Conservation (phyloP, 2,888 invertebrate species). For the Halictus ligatus region DNA sequence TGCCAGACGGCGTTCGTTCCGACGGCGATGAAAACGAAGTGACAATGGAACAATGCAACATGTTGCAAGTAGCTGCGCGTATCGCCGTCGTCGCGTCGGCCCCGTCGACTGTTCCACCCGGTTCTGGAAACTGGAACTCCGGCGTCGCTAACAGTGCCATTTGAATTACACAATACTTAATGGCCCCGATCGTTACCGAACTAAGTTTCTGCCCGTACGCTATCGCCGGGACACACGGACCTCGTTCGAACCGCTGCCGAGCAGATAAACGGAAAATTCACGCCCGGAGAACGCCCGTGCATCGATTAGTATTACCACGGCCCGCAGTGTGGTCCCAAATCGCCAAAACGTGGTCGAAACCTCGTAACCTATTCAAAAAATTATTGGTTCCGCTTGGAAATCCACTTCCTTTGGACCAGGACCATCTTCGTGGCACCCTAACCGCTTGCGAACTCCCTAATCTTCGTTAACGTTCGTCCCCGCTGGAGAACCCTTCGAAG, state of each 20-base stretch:
- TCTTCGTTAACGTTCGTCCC: too few relatives aligned
- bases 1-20: not conserved
- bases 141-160: not conserved
- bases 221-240: slow-evolving; percentile 10
- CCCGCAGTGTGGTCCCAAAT: too few relatives aligned
- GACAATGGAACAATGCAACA: slow-evolving; percentile 29
- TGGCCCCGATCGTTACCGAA: not conserved
- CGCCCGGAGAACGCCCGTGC: not conserved
- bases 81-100: not conserved
- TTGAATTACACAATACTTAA: slow-evolving; percentile 18
- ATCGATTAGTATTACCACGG: slow-evolving; percentile 43
- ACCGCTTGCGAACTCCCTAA: too few relatives aligned
- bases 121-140: not conserved
- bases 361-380: too few relatives aligned
- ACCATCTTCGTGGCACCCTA: too few relatives aligned
- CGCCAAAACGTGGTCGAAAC: too few relatives aligned
- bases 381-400: too few relatives aligned
- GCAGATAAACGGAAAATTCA: slow-evolving; percentile 35
- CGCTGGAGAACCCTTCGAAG: not conserved
- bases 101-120: not conserved
- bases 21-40: slow-evolving; percentile 18
- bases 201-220: not conserved
- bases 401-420: too few relatives aligned
- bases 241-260: not conserved
- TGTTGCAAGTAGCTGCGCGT: not conserved